Percentiles rank a stretch among this genome's conserved stretches.
Evolutionary conservation across 2,797 vertebrate genomes (phyloP).

Genomic region (Coregonus sp.): DNA sequence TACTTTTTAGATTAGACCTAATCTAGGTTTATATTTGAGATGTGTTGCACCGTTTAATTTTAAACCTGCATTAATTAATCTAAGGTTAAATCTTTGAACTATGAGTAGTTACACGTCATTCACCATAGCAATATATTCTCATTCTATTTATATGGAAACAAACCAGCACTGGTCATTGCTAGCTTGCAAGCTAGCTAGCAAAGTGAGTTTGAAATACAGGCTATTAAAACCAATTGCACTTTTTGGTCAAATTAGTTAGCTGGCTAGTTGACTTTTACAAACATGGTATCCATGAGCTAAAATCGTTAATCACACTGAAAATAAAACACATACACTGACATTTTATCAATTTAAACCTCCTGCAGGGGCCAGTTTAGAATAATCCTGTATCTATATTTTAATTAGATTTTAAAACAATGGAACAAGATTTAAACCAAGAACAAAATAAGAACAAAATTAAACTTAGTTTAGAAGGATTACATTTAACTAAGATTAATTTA

Average conservation of each 20-base stretch:
- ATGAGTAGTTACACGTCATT: not conserved
- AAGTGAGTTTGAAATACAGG: not conserved
- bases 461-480: not conserved
- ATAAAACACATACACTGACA: no score
- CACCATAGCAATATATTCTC: not conserved
- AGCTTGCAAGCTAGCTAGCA: slow-evolving; percentile 1
- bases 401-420: not conserved
- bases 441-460: not conserved
- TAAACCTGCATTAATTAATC: not conserved
- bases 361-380: no score
- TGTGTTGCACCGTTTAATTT: no score
- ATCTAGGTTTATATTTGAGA: no score
- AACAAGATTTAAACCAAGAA: not conserved
- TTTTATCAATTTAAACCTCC: no score
- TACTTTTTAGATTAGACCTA: no score
- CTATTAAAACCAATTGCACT: not conserved
- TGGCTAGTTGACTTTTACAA: no score
- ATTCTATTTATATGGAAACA: not conserved
- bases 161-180: not conserved
- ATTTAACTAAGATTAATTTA: not conserved
- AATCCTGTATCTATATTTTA: not conserved
- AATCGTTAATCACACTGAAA: no score
- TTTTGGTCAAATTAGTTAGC: no score
- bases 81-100: not conserved
- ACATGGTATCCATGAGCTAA: no score